Percentiles rank a stretch among this genome's conserved stretches.
Evolutionary conservation across 2,888 invertebrate species (phyloP).

Genomic region (Agonopterix alstromeriana): DNA sequence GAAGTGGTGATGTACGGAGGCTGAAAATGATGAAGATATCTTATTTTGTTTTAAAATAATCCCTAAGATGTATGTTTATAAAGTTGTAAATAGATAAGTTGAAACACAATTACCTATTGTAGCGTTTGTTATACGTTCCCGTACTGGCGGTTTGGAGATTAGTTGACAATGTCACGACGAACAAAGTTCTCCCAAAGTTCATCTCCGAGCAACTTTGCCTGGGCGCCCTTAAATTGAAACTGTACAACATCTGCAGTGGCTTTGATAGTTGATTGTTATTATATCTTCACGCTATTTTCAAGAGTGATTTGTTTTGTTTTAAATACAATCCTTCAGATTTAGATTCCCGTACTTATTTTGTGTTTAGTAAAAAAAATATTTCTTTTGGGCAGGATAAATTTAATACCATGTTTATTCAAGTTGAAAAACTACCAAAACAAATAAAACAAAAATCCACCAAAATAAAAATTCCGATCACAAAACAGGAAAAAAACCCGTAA

Average conservation of each 20-base stretch:
- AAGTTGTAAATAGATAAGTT: slow-evolving; percentile 15
- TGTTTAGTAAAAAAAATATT: no score
- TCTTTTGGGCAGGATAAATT: background rate
- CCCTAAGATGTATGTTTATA: background rate
- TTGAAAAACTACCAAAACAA: slow-evolving; percentile 2
- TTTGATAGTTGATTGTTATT: slow-evolving; percentile 39
- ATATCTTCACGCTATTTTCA: slow-evolving; percentile 3
- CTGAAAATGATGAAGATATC: background rate
- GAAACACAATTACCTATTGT: slow-evolving; percentile 23
- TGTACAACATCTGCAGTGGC: slow-evolving; percentile 66
- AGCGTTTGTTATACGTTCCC: slow-evolving; percentile 38
- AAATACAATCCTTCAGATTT: no score
- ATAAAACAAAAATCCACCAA: no score
- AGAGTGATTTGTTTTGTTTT: no score
- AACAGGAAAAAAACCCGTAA: slow-evolving; percentile 38
- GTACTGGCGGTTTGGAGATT: slow-evolving; percentile 57
- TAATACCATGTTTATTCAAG: slow-evolving; percentile 4
- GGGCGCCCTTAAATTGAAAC: slow-evolving; percentile 71
- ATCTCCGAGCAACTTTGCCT: slow-evolving; percentile 51
- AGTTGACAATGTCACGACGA: slow-evolving; percentile 69
- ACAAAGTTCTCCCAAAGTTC: slow-evolving; percentile 63
- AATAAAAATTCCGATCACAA: slow-evolving; percentile 7
- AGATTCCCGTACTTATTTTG: no score
- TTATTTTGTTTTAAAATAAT: background rate
- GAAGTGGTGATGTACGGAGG: no score